Percentiles rank a stretch among this genome's conserved stretches.
Evolutionary conservation across 2,888 invertebrate species (phyloP).

Genomic region (Scaptomyza polygonia): DNA sequence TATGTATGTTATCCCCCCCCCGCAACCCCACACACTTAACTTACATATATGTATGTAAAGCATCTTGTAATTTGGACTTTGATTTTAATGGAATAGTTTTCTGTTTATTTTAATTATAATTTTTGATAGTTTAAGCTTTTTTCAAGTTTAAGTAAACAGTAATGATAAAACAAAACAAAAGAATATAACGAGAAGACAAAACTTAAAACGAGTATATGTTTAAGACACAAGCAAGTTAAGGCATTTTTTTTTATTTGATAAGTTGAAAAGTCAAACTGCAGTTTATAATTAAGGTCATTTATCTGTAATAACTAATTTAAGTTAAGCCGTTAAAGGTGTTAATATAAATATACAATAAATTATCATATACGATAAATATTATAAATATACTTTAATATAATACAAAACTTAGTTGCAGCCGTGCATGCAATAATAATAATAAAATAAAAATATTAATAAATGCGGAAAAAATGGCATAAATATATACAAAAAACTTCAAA

Average conservation of each 20-base stretch:
- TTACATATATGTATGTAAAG: too few relatives aligned
- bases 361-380: constrained; percentile 11
- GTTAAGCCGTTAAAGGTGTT: constrained; percentile 65
- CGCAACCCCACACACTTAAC: too few relatives aligned
- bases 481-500: constrained; percentile 2
- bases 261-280: constrained; percentile 46
- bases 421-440: too few relatives aligned
- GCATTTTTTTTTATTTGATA: constrained; percentile 53
- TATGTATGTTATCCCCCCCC: constrained; percentile 13
- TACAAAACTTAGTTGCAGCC: too few relatives aligned
- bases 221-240: constrained; percentile 43
- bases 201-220: constrained; percentile 15
- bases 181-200: background rate
- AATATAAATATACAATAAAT: constrained; percentile 37
- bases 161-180: background rate
- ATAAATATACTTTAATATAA: too few relatives aligned
- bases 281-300: constrained; percentile 63
- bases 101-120: constrained; percentile 12
- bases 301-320: constrained; percentile 62
- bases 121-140: constrained; percentile 16
- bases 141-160: constrained; percentile 2
- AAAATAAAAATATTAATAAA: too few relatives aligned
- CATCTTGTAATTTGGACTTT: background rate
- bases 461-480: constrained; percentile 46
- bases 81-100: background rate